Base-by-base conservation (phyloP, 2,888 invertebrate genomes). In the Lypha dubia region DNA sequence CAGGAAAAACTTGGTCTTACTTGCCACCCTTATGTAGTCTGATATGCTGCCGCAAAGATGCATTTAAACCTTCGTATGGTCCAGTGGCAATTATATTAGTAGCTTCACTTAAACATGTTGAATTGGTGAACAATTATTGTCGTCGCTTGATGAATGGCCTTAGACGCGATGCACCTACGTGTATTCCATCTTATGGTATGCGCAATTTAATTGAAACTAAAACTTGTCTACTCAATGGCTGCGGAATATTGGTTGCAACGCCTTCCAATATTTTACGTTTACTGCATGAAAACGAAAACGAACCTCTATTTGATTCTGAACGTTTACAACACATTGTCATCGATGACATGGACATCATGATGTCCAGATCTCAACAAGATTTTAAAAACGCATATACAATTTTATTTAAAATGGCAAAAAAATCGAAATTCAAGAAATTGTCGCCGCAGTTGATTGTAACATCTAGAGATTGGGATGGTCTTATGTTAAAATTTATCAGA, bases 1-100 rank as follows among this genome's bases (percentile, higher is more conserved):
- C 94, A 70, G 96, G 96, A 0, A 96, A 96, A 92, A 96, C 96
- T 0, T 91, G 95, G 88, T 95, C 95, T 0, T 96, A 95, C 89
- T 89, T 95, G 32, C 94, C 96, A 15, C 94, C 96, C 0, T 91
- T 97, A 4, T 93, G 95, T 68, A 94, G 94, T 65, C 93, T 94
- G 73, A 91, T 96, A n/a, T 86, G 86, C n/a, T 88, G 85, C 49
- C 87, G 88, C 7, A 85, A 77, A 28, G 70, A 79, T 28, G 11
- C 46, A 3, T 88, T 92, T 17, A 89, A 89, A 0, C 88, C 91
- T n/a, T 92, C 93, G 22, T 93, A 93, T 51, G 94, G 95, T 41
- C 96, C 96, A 0, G 91, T 94, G 15, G 94, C 93, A 20, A 92
- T 97, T 6, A 94, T 97, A 76, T 90, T 97, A 20, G 95, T 95